phyloP scores from a whole-genome alignment of 2,888 invertebrate species.

The Drosophila meridionalis region DNA sequence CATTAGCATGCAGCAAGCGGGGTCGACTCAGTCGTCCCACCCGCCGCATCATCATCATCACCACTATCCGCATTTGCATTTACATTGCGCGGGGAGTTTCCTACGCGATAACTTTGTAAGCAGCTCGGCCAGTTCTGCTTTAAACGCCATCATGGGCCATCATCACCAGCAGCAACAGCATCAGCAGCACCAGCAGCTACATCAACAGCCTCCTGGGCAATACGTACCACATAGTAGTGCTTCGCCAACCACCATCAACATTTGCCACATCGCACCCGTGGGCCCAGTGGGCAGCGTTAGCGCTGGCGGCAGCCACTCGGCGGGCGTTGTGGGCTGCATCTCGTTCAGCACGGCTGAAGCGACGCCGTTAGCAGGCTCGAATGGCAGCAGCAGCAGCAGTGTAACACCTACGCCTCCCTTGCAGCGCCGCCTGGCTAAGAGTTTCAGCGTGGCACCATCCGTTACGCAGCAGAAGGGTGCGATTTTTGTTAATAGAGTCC shows the following conservation, averaged over 20 bases:
- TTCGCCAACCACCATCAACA: constrained; percentile 44
- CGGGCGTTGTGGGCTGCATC: constrained; percentile 80
- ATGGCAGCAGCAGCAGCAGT: constrained; percentile 63
- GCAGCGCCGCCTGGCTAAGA: constrained; percentile 95
- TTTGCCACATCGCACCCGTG: constrained; percentile 15
- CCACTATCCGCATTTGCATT: constrained; percentile 80
- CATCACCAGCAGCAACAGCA: constrained; percentile 54
- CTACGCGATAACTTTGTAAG: constrained; percentile 82
- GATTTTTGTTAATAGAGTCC: constrained; percentile 45
- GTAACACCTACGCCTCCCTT: constrained; percentile 91
- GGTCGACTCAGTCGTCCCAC: constrained; percentile 35
- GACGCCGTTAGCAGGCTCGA: constrained; percentile 29
- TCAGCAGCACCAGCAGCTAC: constrained; percentile 36
- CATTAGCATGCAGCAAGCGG: constrained; percentile 56
- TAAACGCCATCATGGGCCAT: constrained; percentile 83
- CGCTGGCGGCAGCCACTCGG: constrained; percentile 85
- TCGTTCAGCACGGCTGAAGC: constrained; percentile 69
- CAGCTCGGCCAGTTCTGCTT: constrained; percentile 82
- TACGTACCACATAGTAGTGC: constrained; percentile 31
- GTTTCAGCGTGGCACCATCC: constrained; percentile 94
- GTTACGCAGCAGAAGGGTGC: constrained; percentile 85
- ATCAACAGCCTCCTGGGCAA: constrained; percentile 51
- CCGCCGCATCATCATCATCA: constrained; percentile 54
- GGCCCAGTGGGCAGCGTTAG: constrained; percentile 55
- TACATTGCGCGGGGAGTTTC: constrained; percentile 81